Percentiles rank a stretch among this genome's conserved stretches.
phyloP scores from a whole-genome alignment of 2,113 vertebrate genomes.

The Paedocypris sp. region DNA sequence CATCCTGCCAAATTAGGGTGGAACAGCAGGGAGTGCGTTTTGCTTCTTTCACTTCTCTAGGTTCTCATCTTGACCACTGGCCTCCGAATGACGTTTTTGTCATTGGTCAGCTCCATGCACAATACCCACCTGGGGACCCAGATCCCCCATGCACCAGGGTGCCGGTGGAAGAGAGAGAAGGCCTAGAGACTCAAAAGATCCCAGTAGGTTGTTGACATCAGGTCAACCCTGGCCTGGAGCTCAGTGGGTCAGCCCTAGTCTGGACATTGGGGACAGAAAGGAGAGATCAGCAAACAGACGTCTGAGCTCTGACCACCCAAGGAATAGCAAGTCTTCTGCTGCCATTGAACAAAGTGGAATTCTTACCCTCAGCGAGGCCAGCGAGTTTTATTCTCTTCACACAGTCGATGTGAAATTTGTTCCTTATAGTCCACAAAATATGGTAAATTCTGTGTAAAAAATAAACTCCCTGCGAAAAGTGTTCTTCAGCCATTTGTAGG shows the following conservation, averaged over 20 bases:
- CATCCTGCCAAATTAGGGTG: conserved; percentile 55
- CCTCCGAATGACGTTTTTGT: conserved; percentile 44
- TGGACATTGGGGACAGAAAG: conserved; percentile 18
- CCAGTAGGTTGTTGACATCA: conserved; percentile 35
- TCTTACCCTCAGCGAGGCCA: no score
- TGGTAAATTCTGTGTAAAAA: no score
- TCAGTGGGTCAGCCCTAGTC: conserved; percentile 22
- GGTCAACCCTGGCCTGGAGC: conserved; percentile 29
- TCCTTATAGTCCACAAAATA: no score
- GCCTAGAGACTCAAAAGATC: conserved; percentile 5
- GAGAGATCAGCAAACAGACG: conserved; percentile 17
- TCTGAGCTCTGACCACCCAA: conserved; percentile 34
- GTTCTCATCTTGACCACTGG: conserved; percentile 42
- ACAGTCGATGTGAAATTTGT: no score
- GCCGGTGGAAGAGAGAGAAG: conserved; percentile 16
- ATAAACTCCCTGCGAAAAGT: no score
- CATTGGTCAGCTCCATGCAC: conserved; percentile 42
- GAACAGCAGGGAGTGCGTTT: conserved; percentile 42
- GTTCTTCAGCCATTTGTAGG: no score
- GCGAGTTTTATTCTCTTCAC: no score
- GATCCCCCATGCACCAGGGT: conserved; percentile 41
- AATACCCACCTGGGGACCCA: conserved; percentile 49
- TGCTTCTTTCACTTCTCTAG: conserved; percentile 35
- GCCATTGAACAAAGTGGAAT: conserved; percentile 1
- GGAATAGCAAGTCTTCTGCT: conserved; percentile 6